Evolutionary conservation across 2,113 vertebrate species (phyloP), one percentile per base, ranked within the genome.

Genomic region (Coptodon bakossiorum): DNA sequence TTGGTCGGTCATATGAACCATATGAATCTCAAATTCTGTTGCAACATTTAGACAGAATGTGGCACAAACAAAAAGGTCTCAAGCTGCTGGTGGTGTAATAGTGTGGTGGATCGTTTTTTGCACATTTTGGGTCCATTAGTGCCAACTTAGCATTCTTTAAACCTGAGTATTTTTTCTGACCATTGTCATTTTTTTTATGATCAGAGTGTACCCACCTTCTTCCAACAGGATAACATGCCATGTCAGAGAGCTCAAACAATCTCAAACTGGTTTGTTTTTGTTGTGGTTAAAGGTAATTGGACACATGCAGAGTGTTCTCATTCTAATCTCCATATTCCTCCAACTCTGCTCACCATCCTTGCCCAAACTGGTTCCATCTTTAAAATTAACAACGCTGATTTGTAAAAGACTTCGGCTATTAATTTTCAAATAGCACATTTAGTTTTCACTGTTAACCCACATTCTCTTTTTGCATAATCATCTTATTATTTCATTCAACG

Each of bases 1-100:
- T 8, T 38, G 34, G 31, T 36, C 6, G 0, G 31, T 4, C 0
- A 38, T n/a, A 68, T 68, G 2, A 68, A 38, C 3, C 0, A 38
- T n/a, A 68, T 68, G 2, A 68, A 38, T 68, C 6, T 22, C 5
- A 38, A 40, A 38, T 38, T 68, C 34, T 68, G 63, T 68, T 68
- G 11, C 19, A 13, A 68, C 63, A 68, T 22, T 22, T 19, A 68
- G 36, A 68, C 19, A 38, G 19, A 68, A 68, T 5, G 6, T 14
- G n/a, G 36, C 63, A 40, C 63, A 40, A 14, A 71, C 36, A 71
- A 24, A 40, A 71, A 68, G 11, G 34, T 3, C 63, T 22, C n/a
- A 22, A 14, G 34, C 12, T 40, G 36, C 63, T 40, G n/a, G 1
- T 38, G 19, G 63, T 71, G 63, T 40, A 68, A 68, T 9, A 22